Evolutionary conservation across 2,888 invertebrate species (phyloP).

Genomic region (Tetragonula carbonaria): DNA sequence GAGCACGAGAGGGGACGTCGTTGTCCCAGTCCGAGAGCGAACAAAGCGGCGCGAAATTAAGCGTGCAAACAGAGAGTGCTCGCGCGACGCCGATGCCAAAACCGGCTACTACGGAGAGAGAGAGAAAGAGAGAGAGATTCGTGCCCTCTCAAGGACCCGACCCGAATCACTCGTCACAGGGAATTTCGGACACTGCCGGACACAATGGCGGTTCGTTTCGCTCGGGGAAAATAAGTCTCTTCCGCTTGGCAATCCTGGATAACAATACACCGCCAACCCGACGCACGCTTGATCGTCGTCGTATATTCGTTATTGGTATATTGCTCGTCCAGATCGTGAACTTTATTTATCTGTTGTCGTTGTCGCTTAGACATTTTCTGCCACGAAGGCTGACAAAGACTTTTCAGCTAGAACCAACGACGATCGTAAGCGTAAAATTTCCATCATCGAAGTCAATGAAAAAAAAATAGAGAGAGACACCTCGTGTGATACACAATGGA

Average conservation of each 20-base stretch:
- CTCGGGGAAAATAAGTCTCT: slow-evolving; percentile 26
- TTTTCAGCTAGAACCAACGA: too few species aligned
- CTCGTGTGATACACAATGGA: too few species aligned
- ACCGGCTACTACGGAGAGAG: not conserved
- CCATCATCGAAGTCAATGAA: too few species aligned
- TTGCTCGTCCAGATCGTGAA: not conserved
- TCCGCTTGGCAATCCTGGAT: not conserved
- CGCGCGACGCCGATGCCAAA: not conserved
- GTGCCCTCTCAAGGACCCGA: not conserved
- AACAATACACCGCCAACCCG: slow-evolving; percentile 24
- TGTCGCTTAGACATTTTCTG: not conserved
- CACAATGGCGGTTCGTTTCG: slow-evolving; percentile 42
- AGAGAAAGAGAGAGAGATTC: not conserved
- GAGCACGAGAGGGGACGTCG: not conserved
- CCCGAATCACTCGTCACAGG: slow-evolving; percentile 10
- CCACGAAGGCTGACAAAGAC: not conserved
- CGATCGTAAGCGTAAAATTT: too few species aligned
- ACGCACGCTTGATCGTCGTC: not conserved
- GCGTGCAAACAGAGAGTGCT: slow-evolving; percentile 31
- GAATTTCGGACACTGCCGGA: slow-evolving; percentile 32
- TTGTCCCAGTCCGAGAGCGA: not conserved
- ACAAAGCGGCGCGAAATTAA: slow-evolving; percentile 38
- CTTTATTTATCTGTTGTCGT: not conserved
- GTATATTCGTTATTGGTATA: not conserved
- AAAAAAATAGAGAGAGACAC: too few species aligned